Evolutionary conservation across 2,113 vertebrate genomes (phyloP).

Genomic region (Notothenia coriiceps): DNA sequence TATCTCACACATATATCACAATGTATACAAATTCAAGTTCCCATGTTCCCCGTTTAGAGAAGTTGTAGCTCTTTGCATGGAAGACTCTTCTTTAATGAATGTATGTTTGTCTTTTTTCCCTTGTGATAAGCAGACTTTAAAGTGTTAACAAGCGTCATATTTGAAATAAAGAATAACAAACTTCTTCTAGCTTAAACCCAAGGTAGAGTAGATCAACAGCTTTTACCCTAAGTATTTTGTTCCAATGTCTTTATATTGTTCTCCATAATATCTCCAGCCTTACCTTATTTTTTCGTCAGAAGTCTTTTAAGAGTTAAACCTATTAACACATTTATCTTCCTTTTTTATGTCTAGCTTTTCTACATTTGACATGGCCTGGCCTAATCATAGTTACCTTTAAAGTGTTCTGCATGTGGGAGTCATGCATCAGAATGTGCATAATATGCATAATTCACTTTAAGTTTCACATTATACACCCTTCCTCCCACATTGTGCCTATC

Average conservation of each 20-base stretch:
- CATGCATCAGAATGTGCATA: constrained; percentile 9
- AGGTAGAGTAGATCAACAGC: neutral
- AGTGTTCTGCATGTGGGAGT: constrained; percentile 15
- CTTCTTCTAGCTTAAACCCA: neutral
- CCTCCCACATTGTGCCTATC: constrained; percentile 32
- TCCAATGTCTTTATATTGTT: too few relatives aligned
- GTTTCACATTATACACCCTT: constrained; percentile 12
- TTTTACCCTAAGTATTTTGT: neutral
- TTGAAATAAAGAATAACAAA: neutral
- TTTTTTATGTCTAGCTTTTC: neutral
- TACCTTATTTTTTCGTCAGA: neutral
- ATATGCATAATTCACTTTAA: constrained; percentile 21
- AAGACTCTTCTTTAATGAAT: neutral
- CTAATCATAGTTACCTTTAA: constrained; percentile 1
- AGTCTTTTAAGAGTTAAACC: neutral
- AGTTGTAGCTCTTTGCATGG: too few relatives aligned
- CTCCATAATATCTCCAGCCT: too few relatives aligned
- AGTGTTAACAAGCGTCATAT: neutral
- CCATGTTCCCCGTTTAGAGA: neutral
- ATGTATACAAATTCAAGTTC: too few relatives aligned
- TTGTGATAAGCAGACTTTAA: neutral
- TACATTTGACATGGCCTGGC: neutral
- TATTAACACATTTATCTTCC: neutral
- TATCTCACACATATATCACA: neutral
- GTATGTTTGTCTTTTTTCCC: too few relatives aligned